Evolutionary conservation across 2,888 invertebrate species (phyloP).

Genomic region (Apodemia mormo): DNA sequence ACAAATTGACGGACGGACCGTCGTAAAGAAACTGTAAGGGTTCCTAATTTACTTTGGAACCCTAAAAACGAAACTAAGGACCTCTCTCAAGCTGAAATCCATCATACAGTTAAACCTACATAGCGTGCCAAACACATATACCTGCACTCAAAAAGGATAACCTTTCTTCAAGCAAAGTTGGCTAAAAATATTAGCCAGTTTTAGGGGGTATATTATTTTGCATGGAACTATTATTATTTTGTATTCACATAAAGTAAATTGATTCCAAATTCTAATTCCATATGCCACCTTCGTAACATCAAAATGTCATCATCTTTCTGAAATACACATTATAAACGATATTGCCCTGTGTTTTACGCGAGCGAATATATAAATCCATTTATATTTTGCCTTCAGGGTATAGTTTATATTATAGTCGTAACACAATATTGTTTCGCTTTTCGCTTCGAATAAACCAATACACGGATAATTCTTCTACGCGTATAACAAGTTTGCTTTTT

Average conservation of each 20-base stretch:
- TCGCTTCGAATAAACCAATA: neutral
- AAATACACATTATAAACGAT: neutral
- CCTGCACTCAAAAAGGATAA: too few relatives aligned
- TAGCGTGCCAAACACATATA: too few relatives aligned
- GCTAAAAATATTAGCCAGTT: too few relatives aligned
- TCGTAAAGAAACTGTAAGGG: too few relatives aligned
- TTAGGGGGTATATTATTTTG: too few relatives aligned
- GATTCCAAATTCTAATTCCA: neutral
- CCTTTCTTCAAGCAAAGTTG: too few relatives aligned
- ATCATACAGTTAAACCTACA: too few relatives aligned
- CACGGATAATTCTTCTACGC: neutral
- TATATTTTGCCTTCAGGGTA: neutral
- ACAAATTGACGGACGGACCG: too few relatives aligned
- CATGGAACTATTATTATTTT: too few relatives aligned
- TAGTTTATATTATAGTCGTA: neutral
- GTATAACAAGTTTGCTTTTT: neutral
- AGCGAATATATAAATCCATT: neutral
- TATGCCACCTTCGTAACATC: neutral
- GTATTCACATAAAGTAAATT: neutral
- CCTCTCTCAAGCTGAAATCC: too few relatives aligned
- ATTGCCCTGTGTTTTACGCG: neutral
- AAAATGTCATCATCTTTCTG: neutral
- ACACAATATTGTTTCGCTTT: neutral
- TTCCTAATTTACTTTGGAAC: too few relatives aligned
- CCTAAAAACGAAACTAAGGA: too few relatives aligned